Percentiles rank a stretch among this genome's conserved stretches.
These are phyloP conservation scores for Ephialtes manifestator DNA, from an alignment of 2,888 invertebrate species.

Conservation along the genomic window DNA sequence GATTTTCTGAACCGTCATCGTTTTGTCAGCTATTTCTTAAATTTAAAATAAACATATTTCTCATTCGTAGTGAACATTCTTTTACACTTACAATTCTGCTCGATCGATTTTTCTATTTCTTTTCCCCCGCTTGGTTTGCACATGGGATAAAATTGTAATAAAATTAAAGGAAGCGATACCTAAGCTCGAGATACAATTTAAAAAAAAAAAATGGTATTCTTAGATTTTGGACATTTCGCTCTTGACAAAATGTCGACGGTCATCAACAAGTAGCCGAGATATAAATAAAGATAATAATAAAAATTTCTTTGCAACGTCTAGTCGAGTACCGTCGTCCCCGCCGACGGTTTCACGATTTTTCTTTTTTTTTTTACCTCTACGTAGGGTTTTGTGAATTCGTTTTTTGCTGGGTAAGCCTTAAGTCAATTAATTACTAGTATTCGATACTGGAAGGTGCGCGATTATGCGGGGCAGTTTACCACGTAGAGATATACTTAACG, in stretches of 20 bases:
- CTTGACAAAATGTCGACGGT: slow-evolving; percentile 2
- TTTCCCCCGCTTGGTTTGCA: slow-evolving; percentile 16
- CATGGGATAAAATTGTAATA: slow-evolving; percentile 16
- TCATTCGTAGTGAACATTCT: slow-evolving; percentile 27
- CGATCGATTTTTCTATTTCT: slow-evolving; percentile 19
- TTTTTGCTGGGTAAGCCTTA: slow-evolving; percentile 33
- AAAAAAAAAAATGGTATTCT: slow-evolving; percentile 17
- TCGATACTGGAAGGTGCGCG: slow-evolving; percentile 69
- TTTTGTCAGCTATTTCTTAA: slow-evolving; percentile 22
- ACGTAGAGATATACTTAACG: slow-evolving; percentile 71
- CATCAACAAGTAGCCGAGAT: slow-evolving; percentile 1
- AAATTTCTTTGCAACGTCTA: background rate
- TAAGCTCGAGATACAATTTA: no score
- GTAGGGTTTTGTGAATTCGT: slow-evolving; percentile 23
- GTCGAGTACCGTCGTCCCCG: slow-evolving; percentile 69
- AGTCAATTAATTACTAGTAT: slow-evolving; percentile 54
- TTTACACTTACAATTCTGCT: slow-evolving; percentile 27
- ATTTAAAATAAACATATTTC: slow-evolving; percentile 19
- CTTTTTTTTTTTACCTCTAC: slow-evolving; percentile 35
- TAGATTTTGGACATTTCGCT: slow-evolving; percentile 9
- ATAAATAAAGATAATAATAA: background rate
- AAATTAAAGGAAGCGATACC: slow-evolving; percentile 23
- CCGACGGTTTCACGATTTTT: slow-evolving; percentile 64
- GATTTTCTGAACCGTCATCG: slow-evolving; percentile 19
- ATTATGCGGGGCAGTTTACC: slow-evolving; percentile 68